These are phyloP conservation scores for Bombycilla garrulus DNA, from an alignment of 2,113 vertebrate genomes.

Conservation along the genomic window DNA sequence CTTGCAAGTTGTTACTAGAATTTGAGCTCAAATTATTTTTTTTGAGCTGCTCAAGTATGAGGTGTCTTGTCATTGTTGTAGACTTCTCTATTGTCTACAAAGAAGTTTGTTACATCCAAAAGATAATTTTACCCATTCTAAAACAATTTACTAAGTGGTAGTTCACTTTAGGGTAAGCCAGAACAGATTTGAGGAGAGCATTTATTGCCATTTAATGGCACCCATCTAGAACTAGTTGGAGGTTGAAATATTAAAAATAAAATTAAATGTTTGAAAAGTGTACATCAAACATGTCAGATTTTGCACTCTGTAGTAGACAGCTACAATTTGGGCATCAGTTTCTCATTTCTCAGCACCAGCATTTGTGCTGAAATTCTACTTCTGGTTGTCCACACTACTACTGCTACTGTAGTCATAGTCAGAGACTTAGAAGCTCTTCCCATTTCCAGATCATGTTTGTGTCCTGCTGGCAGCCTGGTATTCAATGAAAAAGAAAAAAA, in stretches of 20 bases:
- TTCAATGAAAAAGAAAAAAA: not conserved
- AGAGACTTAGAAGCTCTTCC: not conserved
- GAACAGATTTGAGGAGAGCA: not conserved
- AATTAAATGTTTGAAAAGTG: not conserved
- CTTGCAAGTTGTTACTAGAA: not conserved
- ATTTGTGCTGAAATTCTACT: not conserved
- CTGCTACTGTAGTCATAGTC: not conserved
- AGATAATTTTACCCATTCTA: not conserved
- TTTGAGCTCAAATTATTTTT: not conserved
- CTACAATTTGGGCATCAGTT: not conserved
- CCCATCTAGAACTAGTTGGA: not conserved
- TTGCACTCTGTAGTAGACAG: not conserved
- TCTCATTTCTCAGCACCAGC: not conserved
- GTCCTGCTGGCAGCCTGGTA: not conserved
- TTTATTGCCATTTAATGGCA: not conserved
- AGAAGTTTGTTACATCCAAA: not conserved
- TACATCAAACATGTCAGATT: not conserved
- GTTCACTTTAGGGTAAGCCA: not conserved
- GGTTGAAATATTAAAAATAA: not conserved
- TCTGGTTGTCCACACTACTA: not conserved
- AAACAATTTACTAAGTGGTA: not conserved
- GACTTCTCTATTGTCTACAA: not conserved
- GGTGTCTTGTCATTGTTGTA: not conserved
- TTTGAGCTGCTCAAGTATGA: not conserved
- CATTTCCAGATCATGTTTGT: not conserved